Base-by-base conservation (phyloP, 2,797 vertebrate genomes). In the Allobates femoralis region DNA sequence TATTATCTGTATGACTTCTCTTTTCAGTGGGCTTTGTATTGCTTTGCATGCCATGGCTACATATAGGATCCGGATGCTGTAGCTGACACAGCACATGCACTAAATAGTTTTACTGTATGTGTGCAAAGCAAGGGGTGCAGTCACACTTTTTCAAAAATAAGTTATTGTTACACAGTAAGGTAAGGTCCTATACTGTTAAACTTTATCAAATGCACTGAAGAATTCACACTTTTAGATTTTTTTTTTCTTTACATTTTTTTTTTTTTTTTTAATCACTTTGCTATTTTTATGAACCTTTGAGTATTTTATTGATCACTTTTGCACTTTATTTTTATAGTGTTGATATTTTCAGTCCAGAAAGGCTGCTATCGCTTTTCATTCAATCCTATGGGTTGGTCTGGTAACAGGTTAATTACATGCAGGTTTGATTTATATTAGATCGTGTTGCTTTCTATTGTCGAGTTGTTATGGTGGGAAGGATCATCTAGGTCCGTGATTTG, bases 381-480 rank as follows among this genome's bases (percentile, higher is more conserved):
- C 28, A 83, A 83, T 83, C 94, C 94, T 92, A 93, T 90, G 94
- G 95, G 94, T 95, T 95, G 93, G 90, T 16, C 11, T 15, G 3
- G 3, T 91, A 92, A 81, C 34, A 90, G 91, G 91, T 89, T 88
- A 85, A 86, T 90, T n/a, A 50, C 28, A 87, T 89, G 89, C 23
- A 95, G 94, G 90, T 96, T 92, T 93, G 96, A 96, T 98, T 96
- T 97, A 98, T 91, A 95, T 96, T 98, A 97, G 93, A 98, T 96
- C 95, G 94, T 89, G 91, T 89, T 90, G 97, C 98, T 95, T 90
- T 76, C 91, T 92, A 87, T 1, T 81, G 90, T 92, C 91, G 83
- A 92, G 90, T 91, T 90, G 84, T 34, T 60, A 5, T 28, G 91
- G 90, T 92, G 91, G 93, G 90, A 93, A 92, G 93, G 92, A 91